Evolutionary conservation across 2,113 vertebrate species (phyloP).

Genomic region (Bambusicola thoracicus): DNA sequence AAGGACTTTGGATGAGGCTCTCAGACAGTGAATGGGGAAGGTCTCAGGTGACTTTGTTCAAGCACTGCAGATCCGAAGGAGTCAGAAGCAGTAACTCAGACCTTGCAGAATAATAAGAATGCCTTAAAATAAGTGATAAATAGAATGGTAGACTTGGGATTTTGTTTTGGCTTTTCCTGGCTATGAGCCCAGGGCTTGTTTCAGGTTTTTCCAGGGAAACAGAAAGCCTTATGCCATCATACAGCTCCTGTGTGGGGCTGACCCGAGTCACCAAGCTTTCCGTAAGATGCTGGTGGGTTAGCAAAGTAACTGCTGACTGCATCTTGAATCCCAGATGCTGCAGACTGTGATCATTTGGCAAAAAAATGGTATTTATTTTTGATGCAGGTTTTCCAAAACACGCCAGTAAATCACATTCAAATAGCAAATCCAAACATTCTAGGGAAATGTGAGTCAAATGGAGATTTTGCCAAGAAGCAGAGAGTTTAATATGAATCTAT

Average conservation of each 20-base stretch:
- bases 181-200: neutral
- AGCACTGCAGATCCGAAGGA: neutral
- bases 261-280: neutral
- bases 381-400: neutral
- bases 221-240: neutral
- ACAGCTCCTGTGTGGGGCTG: neutral
- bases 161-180: neutral
- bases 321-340: neutral
- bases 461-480: neutral
- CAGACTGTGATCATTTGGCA: slow-evolving; percentile 1
- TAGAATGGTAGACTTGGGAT: neutral
- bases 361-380: neutral
- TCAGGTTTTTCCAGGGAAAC: neutral
- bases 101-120: neutral
- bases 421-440: neutral
- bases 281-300: neutral
- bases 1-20: neutral
- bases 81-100: neutral
- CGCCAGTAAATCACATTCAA: neutral
- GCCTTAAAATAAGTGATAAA: neutral
- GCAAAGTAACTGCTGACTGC: neutral
- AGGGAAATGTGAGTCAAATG: neutral
- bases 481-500: neutral
- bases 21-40: neutral
- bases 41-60: neutral